A percentile compares a stretch with the other conserved stretches of the same genome.
Conservation (phyloP, 2,888 invertebrate genomes). For the Morpho achilles region DNA sequence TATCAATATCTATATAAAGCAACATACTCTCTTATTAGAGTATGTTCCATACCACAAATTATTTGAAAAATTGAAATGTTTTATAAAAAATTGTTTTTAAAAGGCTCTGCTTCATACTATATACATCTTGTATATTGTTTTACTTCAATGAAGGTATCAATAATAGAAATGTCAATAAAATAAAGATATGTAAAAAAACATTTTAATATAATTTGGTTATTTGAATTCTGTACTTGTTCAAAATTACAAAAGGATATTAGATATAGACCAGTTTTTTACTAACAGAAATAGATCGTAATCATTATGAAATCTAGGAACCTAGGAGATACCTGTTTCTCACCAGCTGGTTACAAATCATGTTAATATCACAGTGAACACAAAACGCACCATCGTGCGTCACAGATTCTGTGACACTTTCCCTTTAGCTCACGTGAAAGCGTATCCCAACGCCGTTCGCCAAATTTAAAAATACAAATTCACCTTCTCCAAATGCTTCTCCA, state of each 20-base stretch:
- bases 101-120: no score
- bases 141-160: no score
- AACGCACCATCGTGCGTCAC: constrained; percentile 49
- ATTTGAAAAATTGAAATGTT: no score
- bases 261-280: background rate
- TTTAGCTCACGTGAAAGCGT: constrained; percentile 42
- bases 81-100: no score
- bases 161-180: no score
- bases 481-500: constrained; percentile 97
- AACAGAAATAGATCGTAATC: constrained; percentile 14
- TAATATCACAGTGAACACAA: constrained; percentile 47
- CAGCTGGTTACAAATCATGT: constrained; percentile 54
- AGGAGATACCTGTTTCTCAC: constrained; percentile 62
- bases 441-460: constrained; percentile 42
- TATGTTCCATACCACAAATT: no score
- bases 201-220: no score
- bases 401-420: constrained; percentile 44
- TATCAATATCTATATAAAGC: no score
- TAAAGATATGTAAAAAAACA: no score
- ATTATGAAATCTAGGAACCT: constrained; percentile 31
- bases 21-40: no score
- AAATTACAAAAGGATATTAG: background rate
- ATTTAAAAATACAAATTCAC: constrained; percentile 83
- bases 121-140: no score
- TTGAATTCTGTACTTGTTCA: no score